A percentile compares a stretch with the other conserved stretches of the same genome.
These are phyloP conservation scores for Sebastes iracundus DNA, from an alignment of 2,797 vertebrate genomes.

Conservation along the genomic window DNA sequence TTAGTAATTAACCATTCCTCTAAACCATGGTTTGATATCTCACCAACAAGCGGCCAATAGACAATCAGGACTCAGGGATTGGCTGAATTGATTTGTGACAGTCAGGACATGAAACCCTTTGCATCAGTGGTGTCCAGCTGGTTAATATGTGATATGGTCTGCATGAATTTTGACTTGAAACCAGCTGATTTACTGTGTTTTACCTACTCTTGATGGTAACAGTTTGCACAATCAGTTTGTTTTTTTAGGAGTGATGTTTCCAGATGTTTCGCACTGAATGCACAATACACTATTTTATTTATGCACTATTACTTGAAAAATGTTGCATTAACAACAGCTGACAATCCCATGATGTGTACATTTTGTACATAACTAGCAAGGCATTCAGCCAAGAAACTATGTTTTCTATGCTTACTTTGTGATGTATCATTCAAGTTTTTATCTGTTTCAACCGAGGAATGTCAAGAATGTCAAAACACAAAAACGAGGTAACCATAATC, in stretches of 20 bases:
- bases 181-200: neutral
- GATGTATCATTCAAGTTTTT: neutral
- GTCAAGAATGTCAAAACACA: constrained; percentile 16
- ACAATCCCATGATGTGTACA: neutral
- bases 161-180: neutral
- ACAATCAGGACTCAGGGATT: neutral
- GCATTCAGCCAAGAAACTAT: neutral
- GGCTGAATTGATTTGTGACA: neutral
- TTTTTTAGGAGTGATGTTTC: neutral
- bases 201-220: neutral
- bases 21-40: neutral
- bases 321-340: neutral
- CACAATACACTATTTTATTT: neutral
- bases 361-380: neutral
- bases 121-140: neutral
- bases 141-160: neutral
- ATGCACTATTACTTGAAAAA: neutral
- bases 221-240: neutral
- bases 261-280: neutral
- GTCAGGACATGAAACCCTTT: neutral
- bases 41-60: neutral
- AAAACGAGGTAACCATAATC: constrained; percentile 5
- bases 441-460: neutral
- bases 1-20: neutral
- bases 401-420: neutral